Conservation (phyloP, 2,888 invertebrate genomes). For the Ornithoptera priamus region DNA sequence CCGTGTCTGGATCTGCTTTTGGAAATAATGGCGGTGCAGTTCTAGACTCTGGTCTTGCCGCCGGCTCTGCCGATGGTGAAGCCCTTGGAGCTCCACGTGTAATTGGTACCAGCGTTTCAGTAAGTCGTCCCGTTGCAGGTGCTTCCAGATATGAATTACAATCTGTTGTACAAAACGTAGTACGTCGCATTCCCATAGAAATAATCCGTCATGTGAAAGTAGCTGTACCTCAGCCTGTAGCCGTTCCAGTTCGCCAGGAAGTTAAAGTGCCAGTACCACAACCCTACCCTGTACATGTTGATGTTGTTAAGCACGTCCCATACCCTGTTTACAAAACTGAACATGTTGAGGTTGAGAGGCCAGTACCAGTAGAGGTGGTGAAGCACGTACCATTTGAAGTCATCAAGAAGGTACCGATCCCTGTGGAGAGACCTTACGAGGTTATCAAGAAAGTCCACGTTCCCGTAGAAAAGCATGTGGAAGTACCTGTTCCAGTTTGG, state of each 20-base stretch:
- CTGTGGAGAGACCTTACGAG: constrained; percentile 69
- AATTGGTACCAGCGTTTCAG: constrained; percentile 56
- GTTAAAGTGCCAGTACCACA: constrained; percentile 70
- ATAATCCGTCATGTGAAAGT: constrained; percentile 68
- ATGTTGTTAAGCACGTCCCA: constrained; percentile 69
- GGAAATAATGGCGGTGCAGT: constrained; percentile 25
- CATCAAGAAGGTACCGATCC: constrained; percentile 65
- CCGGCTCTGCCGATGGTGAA: constrained; percentile 31
- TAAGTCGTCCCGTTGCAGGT: constrained; percentile 49
- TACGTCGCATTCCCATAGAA: constrained; percentile 70
- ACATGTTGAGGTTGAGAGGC: constrained; percentile 68
- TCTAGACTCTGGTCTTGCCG: constrained; percentile 20
- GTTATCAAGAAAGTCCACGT: constrained; percentile 71
- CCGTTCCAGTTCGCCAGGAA: constrained; percentile 68
- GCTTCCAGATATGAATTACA: constrained; percentile 67
- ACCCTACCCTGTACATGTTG: constrained; percentile 71
- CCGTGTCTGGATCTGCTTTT: constrained; percentile 8
- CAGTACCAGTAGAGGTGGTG: constrained; percentile 66
- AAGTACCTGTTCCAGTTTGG: constrained; percentile 71
- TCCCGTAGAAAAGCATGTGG: constrained; percentile 67
- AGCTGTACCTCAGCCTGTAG: constrained; percentile 62
- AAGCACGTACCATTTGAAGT: constrained; percentile 68
- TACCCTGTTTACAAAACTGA: constrained; percentile 72
- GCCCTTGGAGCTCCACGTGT: constrained; percentile 51
- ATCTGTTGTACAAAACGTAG: constrained; percentile 68